Evolutionary conservation across 2,113 vertebrate species (phyloP).

Genomic region (Camelus dromedarius): DNA sequence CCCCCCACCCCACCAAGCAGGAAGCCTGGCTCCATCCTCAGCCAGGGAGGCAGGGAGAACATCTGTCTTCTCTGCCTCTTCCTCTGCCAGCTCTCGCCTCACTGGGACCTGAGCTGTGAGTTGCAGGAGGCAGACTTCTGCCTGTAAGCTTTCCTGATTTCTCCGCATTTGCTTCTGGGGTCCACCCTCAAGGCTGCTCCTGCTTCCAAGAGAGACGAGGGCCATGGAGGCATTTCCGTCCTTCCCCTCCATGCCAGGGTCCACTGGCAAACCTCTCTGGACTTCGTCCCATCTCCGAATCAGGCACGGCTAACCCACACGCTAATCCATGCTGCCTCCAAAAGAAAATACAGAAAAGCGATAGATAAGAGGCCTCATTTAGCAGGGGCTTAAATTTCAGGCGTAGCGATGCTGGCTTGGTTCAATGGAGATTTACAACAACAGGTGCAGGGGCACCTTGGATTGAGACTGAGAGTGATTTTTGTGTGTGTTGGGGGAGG

Average conservation of each 20-base stretch:
- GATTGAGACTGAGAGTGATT: background rate
- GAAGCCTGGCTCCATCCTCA: background rate
- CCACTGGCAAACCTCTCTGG: slow-evolving; percentile 40
- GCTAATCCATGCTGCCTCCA: slow-evolving; percentile 43
- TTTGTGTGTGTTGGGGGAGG: slow-evolving; percentile 15
- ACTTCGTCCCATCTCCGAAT: slow-evolving; percentile 59
- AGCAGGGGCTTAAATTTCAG: slow-evolving; percentile 72
- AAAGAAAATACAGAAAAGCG: slow-evolving; percentile 66
- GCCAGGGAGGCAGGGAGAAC: too few relatives aligned
- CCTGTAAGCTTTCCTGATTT: background rate
- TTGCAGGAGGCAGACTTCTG: background rate
- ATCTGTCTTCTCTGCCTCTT: background rate
- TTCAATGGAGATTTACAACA: slow-evolving; percentile 73
- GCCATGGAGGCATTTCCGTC: background rate
- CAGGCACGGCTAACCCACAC: slow-evolving; percentile 54
- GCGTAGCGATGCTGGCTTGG: background rate
- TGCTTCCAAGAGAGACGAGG: background rate
- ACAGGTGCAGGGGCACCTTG: slow-evolving; percentile 67
- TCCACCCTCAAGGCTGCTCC: background rate
- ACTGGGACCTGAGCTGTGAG: background rate
- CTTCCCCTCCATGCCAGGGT: background rate
- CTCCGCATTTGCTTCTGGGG: background rate
- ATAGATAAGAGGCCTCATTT: slow-evolving; percentile 76
- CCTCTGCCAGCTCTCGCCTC: background rate
- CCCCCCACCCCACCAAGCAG: too few relatives aligned